Evolutionary conservation across 1,140 invertebrate genomes (phyloP).

Genomic region (Diplogasteroides magnus): DNA sequence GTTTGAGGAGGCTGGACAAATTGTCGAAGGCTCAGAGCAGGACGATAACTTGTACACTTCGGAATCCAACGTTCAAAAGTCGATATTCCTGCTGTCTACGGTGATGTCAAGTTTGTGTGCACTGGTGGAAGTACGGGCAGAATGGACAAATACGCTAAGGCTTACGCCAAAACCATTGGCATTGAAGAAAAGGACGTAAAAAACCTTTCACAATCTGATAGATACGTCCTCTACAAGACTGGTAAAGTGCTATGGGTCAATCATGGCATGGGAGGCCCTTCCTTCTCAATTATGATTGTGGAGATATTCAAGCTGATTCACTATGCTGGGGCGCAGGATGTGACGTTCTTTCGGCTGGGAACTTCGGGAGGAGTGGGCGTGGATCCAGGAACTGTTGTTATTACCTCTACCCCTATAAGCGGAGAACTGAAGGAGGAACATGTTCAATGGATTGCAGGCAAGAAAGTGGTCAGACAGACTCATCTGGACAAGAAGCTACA

Average conservation of each 20-base stretch:
- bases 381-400: conserved; percentile 46
- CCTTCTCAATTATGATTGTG: conserved; percentile 80
- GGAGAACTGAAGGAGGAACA: conserved; percentile 34
- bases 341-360: conserved; percentile 82
- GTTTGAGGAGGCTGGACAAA: no score
- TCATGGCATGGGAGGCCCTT: conserved; percentile 91
- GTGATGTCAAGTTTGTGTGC: conserved; percentile 94
- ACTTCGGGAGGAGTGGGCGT: conserved; percentile 82
- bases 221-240: conserved; percentile 95
- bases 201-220: conserved; percentile 84
- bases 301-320: conserved; percentile 89
- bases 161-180: conserved; percentile 65
- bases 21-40: neutral
- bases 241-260: conserved; percentile 60
- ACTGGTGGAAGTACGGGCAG: conserved; percentile 91
- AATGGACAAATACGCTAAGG: conserved; percentile 85
- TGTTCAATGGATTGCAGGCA: conserved; percentile 77
- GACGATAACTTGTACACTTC: conserved; percentile 85
- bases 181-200: conserved; percentile 59
- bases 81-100: conserved; percentile 89
- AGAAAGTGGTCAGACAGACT: no score
- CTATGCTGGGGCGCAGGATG: conserved; percentile 75
- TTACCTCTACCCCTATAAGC: conserved; percentile 48
- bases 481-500: neutral
- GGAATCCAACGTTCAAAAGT: conserved; percentile 82